Conservation (phyloP, 2,797 vertebrate genomes). For the Holocentrus rufus region DNA sequence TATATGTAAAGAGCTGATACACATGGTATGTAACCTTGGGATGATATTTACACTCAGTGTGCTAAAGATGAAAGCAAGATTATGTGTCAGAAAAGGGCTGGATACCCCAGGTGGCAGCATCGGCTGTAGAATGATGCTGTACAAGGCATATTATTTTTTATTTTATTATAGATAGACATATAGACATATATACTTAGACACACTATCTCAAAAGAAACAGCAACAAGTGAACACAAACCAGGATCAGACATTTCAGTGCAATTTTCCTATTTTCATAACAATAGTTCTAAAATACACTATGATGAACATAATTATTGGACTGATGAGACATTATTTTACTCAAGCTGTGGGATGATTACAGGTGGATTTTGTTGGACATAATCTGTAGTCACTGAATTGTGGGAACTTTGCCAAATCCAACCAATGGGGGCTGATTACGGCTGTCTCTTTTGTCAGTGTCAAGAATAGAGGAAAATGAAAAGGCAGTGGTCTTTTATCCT, state of each 20-base stretch:
- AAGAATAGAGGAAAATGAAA: too few relatives aligned
- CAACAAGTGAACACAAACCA: too few relatives aligned
- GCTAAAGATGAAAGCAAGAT: neutral
- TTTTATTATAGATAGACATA: too few relatives aligned
- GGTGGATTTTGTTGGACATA: constrained; percentile 17
- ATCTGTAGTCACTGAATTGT: constrained; percentile 7
- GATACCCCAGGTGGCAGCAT: neutral
- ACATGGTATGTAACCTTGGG: too few relatives aligned
- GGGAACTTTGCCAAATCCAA: neutral
- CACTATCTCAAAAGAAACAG: neutral
- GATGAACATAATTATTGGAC: constrained; percentile 19
- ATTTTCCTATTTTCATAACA: constrained; percentile 18
- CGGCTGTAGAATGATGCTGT: too few relatives aligned
- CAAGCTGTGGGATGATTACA: constrained; percentile 11
- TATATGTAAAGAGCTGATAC: too few relatives aligned
- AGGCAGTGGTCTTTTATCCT: too few relatives aligned
- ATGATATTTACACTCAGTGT: neutral
- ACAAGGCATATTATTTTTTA: too few relatives aligned
- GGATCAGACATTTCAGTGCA: neutral
- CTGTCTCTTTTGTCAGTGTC: neutral
- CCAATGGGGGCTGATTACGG: neutral
- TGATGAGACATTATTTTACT: constrained; percentile 30
- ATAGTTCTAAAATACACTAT: neutral
- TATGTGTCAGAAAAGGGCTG: neutral
- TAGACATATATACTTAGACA: too few relatives aligned